A percentile compares a stretch with the other conserved stretches of the same genome.
Conservation (phyloP, 2,113 vertebrate species). For the Xenotilapia caudafasciata region DNA sequence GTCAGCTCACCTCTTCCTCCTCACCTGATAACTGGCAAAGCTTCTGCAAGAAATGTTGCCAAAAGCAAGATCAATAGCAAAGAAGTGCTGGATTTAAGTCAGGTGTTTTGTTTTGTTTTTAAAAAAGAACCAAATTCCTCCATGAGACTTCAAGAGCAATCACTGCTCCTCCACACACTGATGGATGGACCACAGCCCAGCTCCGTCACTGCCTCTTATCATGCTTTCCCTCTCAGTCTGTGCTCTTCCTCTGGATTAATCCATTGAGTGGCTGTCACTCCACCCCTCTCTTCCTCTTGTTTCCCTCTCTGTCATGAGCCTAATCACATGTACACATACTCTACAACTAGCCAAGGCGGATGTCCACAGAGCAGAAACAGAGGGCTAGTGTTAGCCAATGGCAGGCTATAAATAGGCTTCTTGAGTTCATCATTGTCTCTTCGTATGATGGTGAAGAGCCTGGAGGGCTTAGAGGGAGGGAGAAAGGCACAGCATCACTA, state of each 20-base stretch:
- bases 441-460: constrained; percentile 55
- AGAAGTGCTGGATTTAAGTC: constrained; percentile 11
- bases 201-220: constrained; percentile 14
- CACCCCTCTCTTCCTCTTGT: background rate
- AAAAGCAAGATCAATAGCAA: background rate
- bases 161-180: background rate
- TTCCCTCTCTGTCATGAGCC: constrained; percentile 6
- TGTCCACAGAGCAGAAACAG: constrained; percentile 53
- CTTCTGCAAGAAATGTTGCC: background rate
- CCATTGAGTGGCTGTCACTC: constrained; percentile 17
- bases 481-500: constrained; percentile 19
- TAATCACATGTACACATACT: constrained; percentile 34
- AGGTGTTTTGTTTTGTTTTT: background rate
- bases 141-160: constrained; percentile 1
- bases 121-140: constrained; percentile 2
- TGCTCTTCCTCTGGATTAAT: constrained; percentile 44
- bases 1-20: constrained; percentile 26
- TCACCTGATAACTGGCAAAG: constrained; percentile 46
- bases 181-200: constrained; percentile 39
- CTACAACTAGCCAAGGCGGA: constrained; percentile 29
- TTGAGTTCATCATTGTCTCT: constrained; percentile 63
- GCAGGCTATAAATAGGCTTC: constrained; percentile 65
- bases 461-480: constrained; percentile 27
- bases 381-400: constrained; percentile 52
- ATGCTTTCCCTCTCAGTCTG: constrained; percentile 7